Evolutionary conservation across 2,113 vertebrate genomes (phyloP), one percentile per base, ranked within the genome.

Genomic region (Menidia beryllina): DNA sequence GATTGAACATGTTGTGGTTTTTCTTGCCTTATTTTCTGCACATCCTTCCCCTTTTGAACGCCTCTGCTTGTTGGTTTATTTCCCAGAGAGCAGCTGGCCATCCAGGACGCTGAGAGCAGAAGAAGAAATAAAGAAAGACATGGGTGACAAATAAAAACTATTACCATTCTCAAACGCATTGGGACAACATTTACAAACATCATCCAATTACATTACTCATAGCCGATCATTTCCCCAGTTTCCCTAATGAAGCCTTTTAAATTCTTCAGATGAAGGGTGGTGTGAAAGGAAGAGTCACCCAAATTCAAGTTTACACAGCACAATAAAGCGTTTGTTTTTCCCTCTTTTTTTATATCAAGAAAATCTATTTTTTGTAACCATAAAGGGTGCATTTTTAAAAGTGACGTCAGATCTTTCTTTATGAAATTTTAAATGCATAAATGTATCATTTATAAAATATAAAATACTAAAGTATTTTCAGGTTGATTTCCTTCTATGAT

Each of bases 221-320:
- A 80, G 68, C 9, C 67, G 76, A 62, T 75, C 65, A 65, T 62
- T 81, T 76, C 77, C 69, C 49, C 62, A 47, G 61, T 74, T 79
- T 66, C 64, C 72, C 61, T 75, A 72, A 82, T 81, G 79, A 68
- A 69, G 74, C 65, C 41, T 58, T 72, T 83, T 73, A 43, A 76
- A 70, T 59, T 66, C 48, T 51, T 7, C 34, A 56, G 48, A 68
- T 82, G 54, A 70, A 75, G 68, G 61, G 5, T 52, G 51, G 25
- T 72, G 71, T 64, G 69, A 63, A 55, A 73, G 59, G 63, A 54
- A 52, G 75, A 77, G 81, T 43, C 69, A 36, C 61, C n/a, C 25
- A 47, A 62, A 71, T 41, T 45, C 59, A 14, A 24, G 14, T 49
- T 57, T 74, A 57, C 47, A 43, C 10, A 54, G 23, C 2, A 55